Evolutionary conservation across 2,888 invertebrate species (phyloP).

Genomic region (Epirrhoe tristata): DNA sequence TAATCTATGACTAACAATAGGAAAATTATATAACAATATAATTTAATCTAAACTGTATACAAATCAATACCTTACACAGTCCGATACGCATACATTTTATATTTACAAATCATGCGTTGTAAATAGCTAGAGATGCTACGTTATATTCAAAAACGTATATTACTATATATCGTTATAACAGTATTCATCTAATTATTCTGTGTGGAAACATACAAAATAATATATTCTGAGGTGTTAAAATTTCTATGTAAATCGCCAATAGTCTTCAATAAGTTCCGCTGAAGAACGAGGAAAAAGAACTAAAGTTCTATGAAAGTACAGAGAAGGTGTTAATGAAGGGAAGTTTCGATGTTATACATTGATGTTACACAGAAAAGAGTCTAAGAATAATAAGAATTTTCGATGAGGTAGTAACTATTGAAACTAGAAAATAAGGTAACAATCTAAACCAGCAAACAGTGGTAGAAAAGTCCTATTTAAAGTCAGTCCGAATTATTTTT

Average conservation of each 20-base stretch:
- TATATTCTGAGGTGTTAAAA: neutral
- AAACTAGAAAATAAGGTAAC: neutral
- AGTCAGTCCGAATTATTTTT: neutral
- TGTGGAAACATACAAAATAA: neutral
- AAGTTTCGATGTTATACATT: neutral
- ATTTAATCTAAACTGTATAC: slow-evolving; percentile 58
- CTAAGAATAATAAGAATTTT: neutral
- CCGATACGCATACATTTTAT: slow-evolving; percentile 25
- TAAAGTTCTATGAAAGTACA: neutral
- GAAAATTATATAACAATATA: slow-evolving; percentile 32
- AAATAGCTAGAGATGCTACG: neutral
- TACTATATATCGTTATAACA: neutral
- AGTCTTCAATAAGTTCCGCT: neutral
- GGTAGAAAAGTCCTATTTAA: no score
- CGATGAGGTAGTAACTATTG: neutral
- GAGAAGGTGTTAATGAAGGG: neutral
- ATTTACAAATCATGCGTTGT: slow-evolving; percentile 27
- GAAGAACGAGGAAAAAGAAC: neutral
- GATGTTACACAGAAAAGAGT: neutral
- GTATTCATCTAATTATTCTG: neutral
- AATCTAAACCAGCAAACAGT: neutral
- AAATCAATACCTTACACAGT: slow-evolving; percentile 69
- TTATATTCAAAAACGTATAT: neutral
- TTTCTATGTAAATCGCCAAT: neutral
- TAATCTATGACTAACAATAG: slow-evolving; percentile 46